A percentile compares a stretch with the other conserved stretches of the same genome.
These are phyloP conservation scores for Blastomussa wellsi DNA, from an alignment of 92 coral and sea anemone species.

Conservation along the genomic window DNA sequence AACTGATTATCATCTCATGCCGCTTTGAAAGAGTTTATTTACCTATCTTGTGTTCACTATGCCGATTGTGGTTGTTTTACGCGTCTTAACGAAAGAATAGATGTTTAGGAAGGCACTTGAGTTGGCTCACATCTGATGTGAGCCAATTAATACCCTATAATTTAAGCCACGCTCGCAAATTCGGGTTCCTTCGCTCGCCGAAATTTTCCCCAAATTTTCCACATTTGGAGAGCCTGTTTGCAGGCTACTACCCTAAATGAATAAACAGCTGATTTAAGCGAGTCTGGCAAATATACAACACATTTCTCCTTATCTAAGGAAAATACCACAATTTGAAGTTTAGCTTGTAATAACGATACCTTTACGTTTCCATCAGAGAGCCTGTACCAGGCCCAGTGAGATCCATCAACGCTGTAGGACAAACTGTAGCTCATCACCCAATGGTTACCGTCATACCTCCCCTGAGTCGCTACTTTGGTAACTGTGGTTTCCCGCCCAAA, in stretches of 20 bases:
- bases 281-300: neutral
- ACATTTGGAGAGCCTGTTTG: no score
- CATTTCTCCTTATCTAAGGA: neutral
- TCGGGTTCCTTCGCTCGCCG: no score
- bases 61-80: neutral
- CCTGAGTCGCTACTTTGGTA: constrained; percentile 22
- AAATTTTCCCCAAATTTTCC: no score
- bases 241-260: no score
- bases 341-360: no score
- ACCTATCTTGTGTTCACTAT: neutral
- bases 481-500: constrained; percentile 24
- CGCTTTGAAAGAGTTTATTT: no score
- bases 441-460: neutral
- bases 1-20: no score
- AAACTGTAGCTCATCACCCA: constrained; percentile 21
- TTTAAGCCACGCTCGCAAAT: no score
- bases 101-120: no score
- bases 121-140: no score
- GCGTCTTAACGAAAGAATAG: no score
- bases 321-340: neutral
- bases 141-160: no score
- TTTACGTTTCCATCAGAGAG: neutral
- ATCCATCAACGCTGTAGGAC: neutral
- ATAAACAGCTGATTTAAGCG: neutral
- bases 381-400: constrained; percentile 2